Percentiles rank a stretch among this genome's conserved stretches.
These are phyloP conservation scores for Tragelaphus imberbis DNA, from an alignment of 2,113 vertebrate species.

Conservation along the genomic window DNA sequence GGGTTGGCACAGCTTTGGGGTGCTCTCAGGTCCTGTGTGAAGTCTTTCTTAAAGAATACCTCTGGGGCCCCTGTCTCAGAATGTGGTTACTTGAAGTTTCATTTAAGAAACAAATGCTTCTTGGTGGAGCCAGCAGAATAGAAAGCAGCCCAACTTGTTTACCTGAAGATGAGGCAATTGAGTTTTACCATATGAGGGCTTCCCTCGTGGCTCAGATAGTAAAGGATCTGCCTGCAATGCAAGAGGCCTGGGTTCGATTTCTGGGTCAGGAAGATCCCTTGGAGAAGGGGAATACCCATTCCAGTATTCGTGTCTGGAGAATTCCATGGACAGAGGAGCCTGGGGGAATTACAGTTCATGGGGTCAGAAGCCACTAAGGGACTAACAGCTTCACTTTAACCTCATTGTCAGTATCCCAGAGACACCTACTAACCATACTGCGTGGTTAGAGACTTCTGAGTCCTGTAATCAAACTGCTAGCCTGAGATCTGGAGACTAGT, in stretches of 20 bases:
- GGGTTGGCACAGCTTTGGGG: background rate
- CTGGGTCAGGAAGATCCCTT: background rate
- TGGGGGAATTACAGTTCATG: background rate
- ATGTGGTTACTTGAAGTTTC: background rate
- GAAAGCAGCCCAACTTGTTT: background rate
- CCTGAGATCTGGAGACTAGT: background rate
- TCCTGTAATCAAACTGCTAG: background rate
- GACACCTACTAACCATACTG: background rate
- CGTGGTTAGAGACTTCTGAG: background rate
- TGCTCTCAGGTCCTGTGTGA: background rate
- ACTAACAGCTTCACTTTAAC: background rate
- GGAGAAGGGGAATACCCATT: background rate
- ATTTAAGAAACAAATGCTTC: conserved; percentile 5
- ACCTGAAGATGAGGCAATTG: background rate
- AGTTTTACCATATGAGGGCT: background rate
- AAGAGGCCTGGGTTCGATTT: background rate
- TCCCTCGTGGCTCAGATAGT: background rate
- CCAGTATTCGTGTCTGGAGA: background rate
- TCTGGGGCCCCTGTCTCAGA: background rate
- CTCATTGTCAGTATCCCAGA: background rate
- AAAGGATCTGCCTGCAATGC: background rate
- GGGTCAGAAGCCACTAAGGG: background rate
- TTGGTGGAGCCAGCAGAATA: background rate
- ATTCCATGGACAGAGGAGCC: background rate
- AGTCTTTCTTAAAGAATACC: background rate